A percentile compares a stretch with the other conserved stretches of the same genome.
Conservation (phyloP, 2,888 invertebrate species). For the Clitarchus hookeri region DNA sequence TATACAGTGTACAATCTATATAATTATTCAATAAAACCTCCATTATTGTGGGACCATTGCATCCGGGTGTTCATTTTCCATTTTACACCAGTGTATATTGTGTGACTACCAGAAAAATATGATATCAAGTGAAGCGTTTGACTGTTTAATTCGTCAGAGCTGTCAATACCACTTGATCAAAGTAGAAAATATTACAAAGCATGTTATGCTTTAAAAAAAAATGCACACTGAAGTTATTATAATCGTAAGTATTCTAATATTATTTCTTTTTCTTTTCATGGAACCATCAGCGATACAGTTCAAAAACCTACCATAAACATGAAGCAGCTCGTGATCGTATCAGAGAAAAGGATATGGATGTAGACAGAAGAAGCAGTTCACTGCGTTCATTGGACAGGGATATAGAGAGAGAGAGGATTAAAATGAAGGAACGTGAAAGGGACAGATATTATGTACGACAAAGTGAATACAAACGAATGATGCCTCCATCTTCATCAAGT, state of each 20-base stretch:
- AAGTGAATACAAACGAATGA: slow-evolving; percentile 47
- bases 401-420: slow-evolving; percentile 51
- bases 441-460: slow-evolving; percentile 39
- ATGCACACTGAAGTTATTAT: no score
- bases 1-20: no score
- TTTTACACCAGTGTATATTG: no score
- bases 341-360: slow-evolving; percentile 29
- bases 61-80: no score
- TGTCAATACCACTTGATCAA: no score
- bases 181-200: no score
- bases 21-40: no score
- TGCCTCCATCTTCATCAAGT: slow-evolving; percentile 54
- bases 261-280: neutral
- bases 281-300: neutral
- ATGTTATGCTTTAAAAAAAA: no score
- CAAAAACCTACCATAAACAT: slow-evolving; percentile 29
- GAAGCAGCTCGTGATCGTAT: slow-evolving; percentile 15
- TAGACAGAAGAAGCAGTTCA: slow-evolving; percentile 28
- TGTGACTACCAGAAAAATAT: no score
- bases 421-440: slow-evolving; percentile 52
- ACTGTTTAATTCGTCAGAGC: no score
- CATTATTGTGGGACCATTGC: no score
- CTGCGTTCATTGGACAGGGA: slow-evolving; percentile 49
- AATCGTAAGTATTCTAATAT: neutral
- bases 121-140: no score